phyloP scores from a whole-genome alignment of 2,113 vertebrate genomes.

The Eolophus roseicapilla region DNA sequence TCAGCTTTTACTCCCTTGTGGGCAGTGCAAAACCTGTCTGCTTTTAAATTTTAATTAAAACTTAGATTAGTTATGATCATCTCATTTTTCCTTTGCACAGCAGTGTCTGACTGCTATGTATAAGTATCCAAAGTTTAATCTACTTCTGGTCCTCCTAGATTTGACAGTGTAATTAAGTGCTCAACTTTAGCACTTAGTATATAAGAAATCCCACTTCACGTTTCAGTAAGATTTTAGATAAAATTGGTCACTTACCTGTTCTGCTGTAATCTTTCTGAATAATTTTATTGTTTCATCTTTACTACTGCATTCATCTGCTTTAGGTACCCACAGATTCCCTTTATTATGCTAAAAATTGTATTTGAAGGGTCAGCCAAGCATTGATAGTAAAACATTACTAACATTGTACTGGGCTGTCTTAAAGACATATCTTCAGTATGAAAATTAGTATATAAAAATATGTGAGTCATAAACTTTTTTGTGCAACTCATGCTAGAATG shows the following conservation, averaged over 20 bases:
- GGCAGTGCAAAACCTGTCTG: constrained; percentile 1
- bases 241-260: constrained; percentile 23
- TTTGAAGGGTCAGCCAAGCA: not conserved
- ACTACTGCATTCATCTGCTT: not conserved
- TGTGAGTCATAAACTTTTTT: not conserved
- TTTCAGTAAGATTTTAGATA: constrained; percentile 24
- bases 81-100: constrained; percentile 42
- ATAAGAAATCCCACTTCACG: constrained; percentile 7
- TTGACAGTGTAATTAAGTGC: constrained; percentile 59
- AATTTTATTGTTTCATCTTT: not conserved
- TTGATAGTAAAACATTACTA: not conserved
- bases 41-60: constrained; percentile 67
- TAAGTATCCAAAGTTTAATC: constrained; percentile 56
- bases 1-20: constrained; percentile 2
- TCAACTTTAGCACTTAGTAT: constrained; percentile 35
- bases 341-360: not conserved
- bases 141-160: constrained; percentile 50
- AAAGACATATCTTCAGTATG: not conserved
- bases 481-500: not conserved
- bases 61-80: constrained; percentile 61
- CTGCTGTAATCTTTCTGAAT: not conserved
- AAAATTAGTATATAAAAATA: not conserved
- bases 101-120: constrained; percentile 13
- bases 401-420: fast-evolving
- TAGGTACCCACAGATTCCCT: not conserved